Base-by-base conservation (phyloP, 2,797 vertebrate genomes). In the Denticeps clupeoides region DNA sequence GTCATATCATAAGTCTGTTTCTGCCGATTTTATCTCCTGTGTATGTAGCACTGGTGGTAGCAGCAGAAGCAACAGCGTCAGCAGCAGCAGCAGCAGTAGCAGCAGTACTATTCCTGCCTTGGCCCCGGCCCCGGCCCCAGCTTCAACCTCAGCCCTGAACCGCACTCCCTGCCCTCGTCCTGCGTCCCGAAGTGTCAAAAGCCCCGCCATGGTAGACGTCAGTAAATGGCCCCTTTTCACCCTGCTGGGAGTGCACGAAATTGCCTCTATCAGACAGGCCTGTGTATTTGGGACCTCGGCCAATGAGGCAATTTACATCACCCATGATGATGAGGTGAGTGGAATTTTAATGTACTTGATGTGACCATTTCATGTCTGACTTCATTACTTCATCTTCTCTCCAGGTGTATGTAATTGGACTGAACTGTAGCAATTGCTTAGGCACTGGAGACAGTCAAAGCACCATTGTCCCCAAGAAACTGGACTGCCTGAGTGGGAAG, bases 191-290 rank as follows among this genome's bases (percentile, higher is more conserved):
- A 51, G 35, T 26, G n/a, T 1, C 43, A 59, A 54, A 13, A 3
- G 52, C 13, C 2, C 29, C 75, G 72, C 66, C 74, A 95, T 93
- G 91, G 88, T 93, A 76, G 93, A 97, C 59, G 86, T 95, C 18
- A 87, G 87, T 35, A 94, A 96, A 66, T 97, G 93, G 94, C 87
- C 93, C 7, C 80, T 97, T 55, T 97, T 97, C 67, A 91, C 87
- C 47, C 74, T 99, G n/a, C 79, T 96, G 59, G 83, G 82, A 0
- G 73, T 82, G 4, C 87, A 91, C 61, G 89, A 93, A 50, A 74
- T 89, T 3, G 62, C 82, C 4, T 80, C 79, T 1, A 87, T 97
- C 60, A 70, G 83, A 41, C 90, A 91, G 47, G 91, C 89, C 0
- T 93, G 89, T 1, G 88, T 98, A 16, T 97, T 97, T 37, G 93